Evolutionary conservation across 1,140 invertebrate species (phyloP).

Genomic region (Drosophila novamexicana): DNA sequence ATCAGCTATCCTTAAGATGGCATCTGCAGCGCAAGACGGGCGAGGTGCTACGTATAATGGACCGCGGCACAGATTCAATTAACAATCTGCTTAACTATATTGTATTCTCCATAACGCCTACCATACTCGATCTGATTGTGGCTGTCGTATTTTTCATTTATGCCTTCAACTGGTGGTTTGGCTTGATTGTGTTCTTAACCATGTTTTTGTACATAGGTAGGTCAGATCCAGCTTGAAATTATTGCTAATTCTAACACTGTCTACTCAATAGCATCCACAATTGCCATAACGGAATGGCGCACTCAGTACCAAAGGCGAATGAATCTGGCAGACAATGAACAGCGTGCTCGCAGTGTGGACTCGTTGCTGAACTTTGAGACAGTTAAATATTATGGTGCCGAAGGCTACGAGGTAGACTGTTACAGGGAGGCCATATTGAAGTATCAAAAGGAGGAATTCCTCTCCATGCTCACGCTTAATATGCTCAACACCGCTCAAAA

Average conservation of each 20-base stretch:
- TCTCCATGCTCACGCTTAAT: conserved; percentile 92
- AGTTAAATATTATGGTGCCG: conserved; percentile 98
- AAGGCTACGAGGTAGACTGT: conserved; percentile 94
- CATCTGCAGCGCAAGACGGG: conserved; percentile 97
- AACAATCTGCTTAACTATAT: conserved; percentile 96
- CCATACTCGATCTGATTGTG: conserved; percentile 96
- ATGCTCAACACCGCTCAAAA: conserved; percentile 96
- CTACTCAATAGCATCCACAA: conserved; percentile 90
- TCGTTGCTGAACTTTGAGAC: conserved; percentile 99
- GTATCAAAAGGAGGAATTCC: conserved; percentile 96
- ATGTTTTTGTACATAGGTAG: conserved; percentile 97
- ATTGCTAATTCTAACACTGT: background rate
- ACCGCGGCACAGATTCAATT: conserved; percentile 97
- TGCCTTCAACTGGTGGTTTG: conserved; percentile 96
- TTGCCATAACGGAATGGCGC: conserved; percentile 96
- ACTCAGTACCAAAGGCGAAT: conserved; percentile 96
- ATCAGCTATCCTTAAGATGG: conserved; percentile 94
- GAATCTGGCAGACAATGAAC: conserved; percentile 97
- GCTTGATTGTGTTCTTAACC: conserved; percentile 95
- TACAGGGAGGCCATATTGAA: conserved; percentile 92
- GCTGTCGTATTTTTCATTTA: conserved; percentile 95
- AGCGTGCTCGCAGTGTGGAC: conserved; percentile 96
- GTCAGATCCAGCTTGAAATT: conserved; percentile 61
- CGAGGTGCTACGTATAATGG: conserved; percentile 97
- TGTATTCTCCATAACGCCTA: conserved; percentile 94